These are phyloP conservation scores for Caenorhabditis brenneri DNA, from an alignment of 1,140 invertebrate species.

Conservation along the genomic window DNA sequence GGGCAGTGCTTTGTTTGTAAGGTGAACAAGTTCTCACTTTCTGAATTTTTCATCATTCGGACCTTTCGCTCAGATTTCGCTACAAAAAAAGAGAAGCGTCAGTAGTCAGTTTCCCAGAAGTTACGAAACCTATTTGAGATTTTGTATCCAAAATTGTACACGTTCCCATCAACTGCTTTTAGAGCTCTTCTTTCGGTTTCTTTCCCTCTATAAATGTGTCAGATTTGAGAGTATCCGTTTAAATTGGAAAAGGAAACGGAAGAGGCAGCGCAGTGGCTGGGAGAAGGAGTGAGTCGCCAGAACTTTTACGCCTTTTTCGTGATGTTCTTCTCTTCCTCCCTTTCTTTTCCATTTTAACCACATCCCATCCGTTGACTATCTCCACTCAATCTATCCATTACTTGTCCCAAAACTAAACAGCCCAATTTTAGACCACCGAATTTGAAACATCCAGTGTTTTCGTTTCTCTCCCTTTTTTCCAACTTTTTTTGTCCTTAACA, in stretches of 20 bases:
- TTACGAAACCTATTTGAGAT: not conserved
- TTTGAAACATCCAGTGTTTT: not conserved
- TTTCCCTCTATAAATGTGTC: conserved; percentile 42
- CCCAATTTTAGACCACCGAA: not conserved
- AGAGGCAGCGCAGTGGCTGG: not conserved
- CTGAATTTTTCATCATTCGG: conserved; percentile 4
- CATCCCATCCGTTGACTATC: conserved; percentile 11
- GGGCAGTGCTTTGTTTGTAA: conserved; percentile 1
- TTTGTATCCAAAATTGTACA: not conserved
- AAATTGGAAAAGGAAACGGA: conserved; percentile 26
- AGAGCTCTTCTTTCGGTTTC: not conserved
- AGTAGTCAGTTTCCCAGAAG: not conserved
- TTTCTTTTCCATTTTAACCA: conserved; percentile 1
- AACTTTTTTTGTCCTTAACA: not conserved
- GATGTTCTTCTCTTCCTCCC: not conserved
- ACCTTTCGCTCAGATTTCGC: not conserved
- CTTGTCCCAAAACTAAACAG: conserved; percentile 30
- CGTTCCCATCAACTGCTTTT: conserved; percentile 2
- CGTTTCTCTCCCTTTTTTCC: not conserved
- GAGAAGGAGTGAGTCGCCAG: conserved; percentile 11
- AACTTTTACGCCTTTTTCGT: conserved; percentile 43
- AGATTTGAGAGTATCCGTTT: conserved; percentile 35
- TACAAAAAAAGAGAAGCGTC: not conserved
- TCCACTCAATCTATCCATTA: conserved; percentile 41
- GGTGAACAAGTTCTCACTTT: conserved; percentile 28